Percentiles rank a stretch among this genome's conserved stretches.
These are phyloP conservation scores for Junonia oenone DNA, from an alignment of 2,888 invertebrate species.

Conservation along the genomic window DNA sequence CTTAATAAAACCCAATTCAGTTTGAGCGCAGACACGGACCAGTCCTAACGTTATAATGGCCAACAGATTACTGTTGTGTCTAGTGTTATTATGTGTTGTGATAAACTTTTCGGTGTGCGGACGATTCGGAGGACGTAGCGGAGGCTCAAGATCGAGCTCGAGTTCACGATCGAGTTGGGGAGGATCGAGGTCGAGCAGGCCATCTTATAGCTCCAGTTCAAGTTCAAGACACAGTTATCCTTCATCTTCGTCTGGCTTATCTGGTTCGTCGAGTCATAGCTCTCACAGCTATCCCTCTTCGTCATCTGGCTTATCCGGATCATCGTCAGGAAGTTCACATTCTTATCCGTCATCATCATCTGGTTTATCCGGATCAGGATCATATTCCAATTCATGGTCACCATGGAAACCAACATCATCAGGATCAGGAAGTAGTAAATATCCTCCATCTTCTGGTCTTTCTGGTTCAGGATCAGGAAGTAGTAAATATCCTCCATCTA, in stretches of 20 bases:
- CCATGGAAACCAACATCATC: conserved; percentile 19
- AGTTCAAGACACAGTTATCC: conserved; percentile 12
- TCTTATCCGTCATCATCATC: conserved; percentile 24
- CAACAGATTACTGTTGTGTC: conserved; percentile 54
- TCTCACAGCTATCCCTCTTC: conserved; percentile 13
- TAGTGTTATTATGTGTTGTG: conserved; percentile 45
- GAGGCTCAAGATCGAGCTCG: conserved; percentile 4
- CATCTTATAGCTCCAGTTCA: conserved; percentile 21
- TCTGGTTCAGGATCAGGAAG: conserved; percentile 20
- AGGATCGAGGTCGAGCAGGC: conserved; percentile 23
- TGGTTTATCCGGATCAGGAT: conserved; percentile 20
- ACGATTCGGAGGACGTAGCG: conserved; percentile 32
- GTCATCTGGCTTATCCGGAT: conserved; percentile 19
- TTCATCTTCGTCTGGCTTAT: conserved; percentile 18
- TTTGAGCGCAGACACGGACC: conserved; percentile 35
- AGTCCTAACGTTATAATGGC: conserved; percentile 46
- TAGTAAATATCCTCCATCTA: conserved; percentile 25
- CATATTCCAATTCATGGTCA: neutral
- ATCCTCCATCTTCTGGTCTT: conserved; percentile 16
- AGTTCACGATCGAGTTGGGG: conserved; percentile 22
- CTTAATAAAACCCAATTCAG: conserved; percentile 37
- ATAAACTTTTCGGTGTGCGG: conserved; percentile 43
- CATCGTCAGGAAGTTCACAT: conserved; percentile 12
- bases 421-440: conserved; percentile 12
- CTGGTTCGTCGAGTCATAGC: conserved; percentile 22